Evolutionary conservation across 2,888 invertebrate species (phyloP), one percentile per base, ranked within the genome.

Genomic region (Esperia sulphurella): DNA sequence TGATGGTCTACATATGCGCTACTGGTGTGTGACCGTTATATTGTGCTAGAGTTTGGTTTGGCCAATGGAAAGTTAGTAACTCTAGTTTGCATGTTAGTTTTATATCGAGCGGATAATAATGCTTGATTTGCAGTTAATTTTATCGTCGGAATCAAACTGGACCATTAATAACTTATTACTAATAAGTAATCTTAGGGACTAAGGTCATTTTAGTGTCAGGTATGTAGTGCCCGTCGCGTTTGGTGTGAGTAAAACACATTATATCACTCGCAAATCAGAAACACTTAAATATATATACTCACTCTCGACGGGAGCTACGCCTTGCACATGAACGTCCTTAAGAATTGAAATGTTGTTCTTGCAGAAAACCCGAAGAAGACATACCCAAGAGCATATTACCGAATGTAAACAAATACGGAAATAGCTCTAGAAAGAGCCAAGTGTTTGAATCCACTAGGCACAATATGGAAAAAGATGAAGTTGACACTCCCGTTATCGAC

Each of bases 391-490:
- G 71, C 75, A 80, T 85, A 67, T 82, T 83, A 63, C 76, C 87
- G 77, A 85, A 81, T 69, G 75, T 82, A 61, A 80, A 71, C 73
- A 84, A 85, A 80, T 84, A 84, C 58, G 86, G 83, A 51, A 81
- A 73, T 75, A 81, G 71, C 70, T 83, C 84, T 69, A 81, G 91
- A 75, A 91, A 94, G 83, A 92, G 91, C 62, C 90, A 94, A 69
- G 92, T 94, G 57, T 95, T 94, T 68, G 94, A 94, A 79, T 92
- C 94, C 49, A 92, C 93, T 53, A 81, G 93, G 65, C 93, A 92
- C 85, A 93, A 93, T 48, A 92, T 94, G 54, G 95, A 95, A 58
- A 91, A 93, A 66, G 95, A 95, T 65, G 94, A 95, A 78, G 92
- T 93, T 72, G 94, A 94, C 44, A 92, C 93, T 30, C 93, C 92